Conservation (phyloP, 2,113 vertebrate species). For the Pachycephala philippinensis region DNA sequence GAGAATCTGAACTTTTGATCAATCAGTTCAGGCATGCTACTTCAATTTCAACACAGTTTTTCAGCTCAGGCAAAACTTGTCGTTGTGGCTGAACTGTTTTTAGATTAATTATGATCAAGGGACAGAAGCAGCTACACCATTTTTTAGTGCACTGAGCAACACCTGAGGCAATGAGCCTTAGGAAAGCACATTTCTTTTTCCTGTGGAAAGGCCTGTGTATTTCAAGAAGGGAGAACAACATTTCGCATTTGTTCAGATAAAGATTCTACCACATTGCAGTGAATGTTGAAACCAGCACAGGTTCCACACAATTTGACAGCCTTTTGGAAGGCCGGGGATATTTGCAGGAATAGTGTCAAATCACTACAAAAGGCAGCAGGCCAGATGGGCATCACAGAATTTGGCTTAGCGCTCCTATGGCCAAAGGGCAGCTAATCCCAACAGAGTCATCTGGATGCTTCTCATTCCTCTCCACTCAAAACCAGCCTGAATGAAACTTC, state of each 20-base stretch:
- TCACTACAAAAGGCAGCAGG: background rate
- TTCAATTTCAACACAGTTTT: background rate
- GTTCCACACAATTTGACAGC: background rate
- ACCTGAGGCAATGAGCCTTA: background rate
- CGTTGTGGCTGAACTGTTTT: background rate
- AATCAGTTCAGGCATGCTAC: background rate
- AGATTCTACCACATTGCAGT: background rate
- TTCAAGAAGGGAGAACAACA: background rate
- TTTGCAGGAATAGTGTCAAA: background rate
- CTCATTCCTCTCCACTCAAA: background rate
- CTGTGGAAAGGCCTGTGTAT: background rate
- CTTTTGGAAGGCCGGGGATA: background rate
- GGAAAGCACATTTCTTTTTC: background rate
- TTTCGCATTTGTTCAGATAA: background rate
- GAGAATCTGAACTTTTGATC: background rate
- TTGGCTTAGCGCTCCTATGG: background rate
- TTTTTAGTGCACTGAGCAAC: background rate
- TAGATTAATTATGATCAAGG: background rate
- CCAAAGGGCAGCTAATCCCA: background rate
- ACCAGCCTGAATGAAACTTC: background rate
- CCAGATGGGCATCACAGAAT: background rate
- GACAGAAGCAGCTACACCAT: background rate
- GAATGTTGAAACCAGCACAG: fast-evolving
- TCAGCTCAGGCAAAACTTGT: background rate
- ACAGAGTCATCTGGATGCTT: background rate